Evolutionary conservation across 2,888 invertebrate genomes (phyloP), one percentile per base, ranked within the genome.

Genomic region (Parelbella ahira): DNA sequence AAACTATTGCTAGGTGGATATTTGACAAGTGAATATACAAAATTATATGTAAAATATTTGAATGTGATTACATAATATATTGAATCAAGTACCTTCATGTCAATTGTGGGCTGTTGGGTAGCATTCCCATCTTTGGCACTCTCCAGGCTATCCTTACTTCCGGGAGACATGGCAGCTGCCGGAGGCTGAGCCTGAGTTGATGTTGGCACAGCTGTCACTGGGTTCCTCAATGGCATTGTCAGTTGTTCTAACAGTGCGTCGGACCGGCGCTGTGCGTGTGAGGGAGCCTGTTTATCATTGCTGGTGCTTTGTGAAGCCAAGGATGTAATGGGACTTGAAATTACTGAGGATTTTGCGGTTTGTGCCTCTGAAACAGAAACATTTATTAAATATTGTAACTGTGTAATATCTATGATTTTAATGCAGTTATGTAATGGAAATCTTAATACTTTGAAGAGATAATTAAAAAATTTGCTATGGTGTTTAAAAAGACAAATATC

Each of bases 221-320:
- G 73, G 53, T 76, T 84, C 47, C 75, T 63, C 45, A 88, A 54
- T 0, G 88, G 86, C 51, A 73, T 60, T 0, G 88, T 88, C 47
- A 88, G 64, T 37, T 86, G 83, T 54, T 88, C 88, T 7, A 87
- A 55, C 28, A 88, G 50, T 0, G 82, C 82, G 42, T 88, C 88
- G 0, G 87, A 86, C 3, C 88, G 78, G 0, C 88, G 67, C 52
- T 86, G 84, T 1, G 84, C 78, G 23, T 56, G 76, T 0, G 79
- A 69, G 4, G 84, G 72, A 20, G 77, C 61, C 37, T 82, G 81
- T 51, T 83, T 88, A 47, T 82, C 86, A 7, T 72, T 50, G 2
- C 64, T 59, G 2, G 75, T 58, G 0, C 74, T 63, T 68, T 80
- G 77, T 4, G 83, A 74, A n/a, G 81, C 61, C 38, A 82, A 57